Evolutionary conservation across 2,888 invertebrate species (phyloP), one percentile per base, ranked within the genome.

Genomic region (Drosophila imparisetae): DNA sequence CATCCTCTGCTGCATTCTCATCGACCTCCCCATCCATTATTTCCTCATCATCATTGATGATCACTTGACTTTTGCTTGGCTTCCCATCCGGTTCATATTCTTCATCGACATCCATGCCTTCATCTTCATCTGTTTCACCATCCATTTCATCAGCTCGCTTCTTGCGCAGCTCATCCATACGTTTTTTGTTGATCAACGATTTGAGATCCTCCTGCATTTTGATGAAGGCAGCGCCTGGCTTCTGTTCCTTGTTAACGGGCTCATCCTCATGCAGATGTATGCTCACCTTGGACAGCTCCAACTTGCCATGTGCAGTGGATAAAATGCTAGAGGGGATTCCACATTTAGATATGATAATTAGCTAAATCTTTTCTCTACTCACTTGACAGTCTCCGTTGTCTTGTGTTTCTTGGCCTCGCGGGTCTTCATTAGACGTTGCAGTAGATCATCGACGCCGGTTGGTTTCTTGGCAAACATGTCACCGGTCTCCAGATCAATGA

Each of bases 341-440:
- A 15, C 24, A 13, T 21, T 60, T 42, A 15, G 8, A 32, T 21
- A 62, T 30, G 2, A 2, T 30, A 49, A 24, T 5, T 52, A 18
- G 2, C 32, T 45, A 7, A 2, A 1, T 10, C 5, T 0, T 6
- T 3, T 15, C 18, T 21, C 1, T 58, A 71, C 79, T 78, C 60
- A 92, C 92, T 83, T 89, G 8, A 89, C 95, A 92, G 90, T 95
- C 93, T 77, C 95, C 93, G 89, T 94, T 93, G 85, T 94, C 92
- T 91, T 95, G 93, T 75, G 93, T 85, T 91, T 95, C 36, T 94
- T 94, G 68, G 94, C 94, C 49, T 94, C 94, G 0, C 95, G 93
- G 83, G 97, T 97, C 88, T 95, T 95, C 42, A 95, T 93, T 90
- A 96, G 96, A 75, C 96, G 94, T 80, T 96, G 94, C 91, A 96